Conservation (phyloP, 2,113 vertebrate species). For the Pachyramphus minor region DNA sequence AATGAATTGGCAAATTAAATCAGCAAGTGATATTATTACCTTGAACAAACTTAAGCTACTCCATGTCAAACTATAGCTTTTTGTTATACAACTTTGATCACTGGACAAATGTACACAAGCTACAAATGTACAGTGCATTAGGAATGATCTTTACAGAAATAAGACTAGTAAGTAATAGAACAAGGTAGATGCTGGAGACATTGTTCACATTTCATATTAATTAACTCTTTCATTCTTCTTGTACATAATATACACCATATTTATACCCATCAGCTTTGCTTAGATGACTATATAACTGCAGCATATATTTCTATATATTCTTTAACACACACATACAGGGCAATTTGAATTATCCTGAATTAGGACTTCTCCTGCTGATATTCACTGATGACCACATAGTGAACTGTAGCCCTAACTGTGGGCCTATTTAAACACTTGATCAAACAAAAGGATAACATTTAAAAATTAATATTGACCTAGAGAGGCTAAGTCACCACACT, state of each 20-base stretch:
- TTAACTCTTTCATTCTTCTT: background rate
- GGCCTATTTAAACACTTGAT: background rate
- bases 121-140: background rate
- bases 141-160: background rate
- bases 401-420: background rate
- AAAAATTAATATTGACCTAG: background rate
- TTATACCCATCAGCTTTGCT: background rate
- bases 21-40: background rate
- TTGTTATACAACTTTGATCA: background rate
- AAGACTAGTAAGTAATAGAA: background rate
- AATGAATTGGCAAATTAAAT: background rate
- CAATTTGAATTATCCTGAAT: background rate
- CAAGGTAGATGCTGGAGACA: background rate
- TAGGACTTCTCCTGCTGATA: background rate
- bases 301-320: background rate
- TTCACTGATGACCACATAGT: background rate
- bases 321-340: background rate
- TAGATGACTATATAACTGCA: background rate
- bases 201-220: slow-evolving; percentile 25
- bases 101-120: background rate
- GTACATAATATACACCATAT: background rate
- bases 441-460: background rate
- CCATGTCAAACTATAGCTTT: background rate
- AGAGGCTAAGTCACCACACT: background rate
- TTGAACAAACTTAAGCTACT: background rate